Evolutionary conservation across 2,113 vertebrate genomes (phyloP).

Genomic region (Struthio camelus): DNA sequence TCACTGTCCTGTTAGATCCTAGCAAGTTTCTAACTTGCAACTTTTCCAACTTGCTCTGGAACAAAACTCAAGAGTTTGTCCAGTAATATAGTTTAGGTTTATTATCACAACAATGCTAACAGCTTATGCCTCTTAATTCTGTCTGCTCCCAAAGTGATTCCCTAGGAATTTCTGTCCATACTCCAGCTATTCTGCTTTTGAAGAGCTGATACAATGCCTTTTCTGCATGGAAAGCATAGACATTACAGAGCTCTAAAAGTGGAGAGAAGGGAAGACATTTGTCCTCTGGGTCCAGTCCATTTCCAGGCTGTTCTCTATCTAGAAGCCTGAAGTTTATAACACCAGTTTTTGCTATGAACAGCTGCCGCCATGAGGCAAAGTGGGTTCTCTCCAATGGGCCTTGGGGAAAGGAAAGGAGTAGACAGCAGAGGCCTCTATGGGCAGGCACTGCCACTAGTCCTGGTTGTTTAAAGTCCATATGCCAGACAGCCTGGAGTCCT

Average conservation of each 20-base stretch:
- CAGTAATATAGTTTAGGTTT: background rate
- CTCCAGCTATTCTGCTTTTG: background rate
- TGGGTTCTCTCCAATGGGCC: background rate
- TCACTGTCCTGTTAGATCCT: background rate
- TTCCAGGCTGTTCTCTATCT: background rate
- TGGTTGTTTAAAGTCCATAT: background rate
- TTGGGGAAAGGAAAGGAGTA: background rate
- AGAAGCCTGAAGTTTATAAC: background rate
- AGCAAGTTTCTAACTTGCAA: background rate
- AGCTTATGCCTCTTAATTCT: background rate
- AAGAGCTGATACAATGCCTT: background rate
- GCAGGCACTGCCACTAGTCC: background rate
- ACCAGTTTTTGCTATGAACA: background rate
- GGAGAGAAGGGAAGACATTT: background rate
- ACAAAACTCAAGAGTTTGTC: background rate
- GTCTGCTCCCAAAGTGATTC: background rate
- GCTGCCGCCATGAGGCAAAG: background rate
- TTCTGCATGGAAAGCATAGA: background rate
- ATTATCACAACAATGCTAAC: background rate
- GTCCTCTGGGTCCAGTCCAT: background rate
- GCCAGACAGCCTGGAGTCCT: background rate
- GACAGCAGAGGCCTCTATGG: too few species aligned
- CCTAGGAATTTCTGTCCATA: background rate
- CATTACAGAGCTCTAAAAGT: background rate
- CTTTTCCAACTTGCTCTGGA: slow-evolving; percentile 1